phyloP scores from a whole-genome alignment of 2,113 vertebrate species.

The Rafetus swinhoei region DNA sequence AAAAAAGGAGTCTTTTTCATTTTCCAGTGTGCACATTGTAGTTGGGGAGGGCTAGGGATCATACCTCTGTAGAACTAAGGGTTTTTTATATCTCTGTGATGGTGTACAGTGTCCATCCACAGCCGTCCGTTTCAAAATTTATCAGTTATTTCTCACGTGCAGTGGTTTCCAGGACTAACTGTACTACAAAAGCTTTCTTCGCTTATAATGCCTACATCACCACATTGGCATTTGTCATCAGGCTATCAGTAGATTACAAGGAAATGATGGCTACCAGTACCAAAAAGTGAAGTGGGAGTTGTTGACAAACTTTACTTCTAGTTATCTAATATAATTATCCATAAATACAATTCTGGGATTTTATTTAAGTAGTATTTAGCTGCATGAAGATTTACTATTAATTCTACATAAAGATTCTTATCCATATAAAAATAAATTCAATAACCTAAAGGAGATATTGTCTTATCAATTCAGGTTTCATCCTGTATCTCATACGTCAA shows the following conservation, averaged over 20 bases:
- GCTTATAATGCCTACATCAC: neutral
- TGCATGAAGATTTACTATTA: neutral
- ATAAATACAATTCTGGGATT: neutral
- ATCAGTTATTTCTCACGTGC: neutral
- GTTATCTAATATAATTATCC: neutral
- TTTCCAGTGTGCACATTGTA: too few relatives aligned
- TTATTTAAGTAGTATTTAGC: neutral
- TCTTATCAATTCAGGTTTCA: neutral
- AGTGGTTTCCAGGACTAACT: neutral
- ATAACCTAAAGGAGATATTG: neutral
- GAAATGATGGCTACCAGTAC: neutral
- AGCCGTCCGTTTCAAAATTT: neutral
- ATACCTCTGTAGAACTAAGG: too few relatives aligned
- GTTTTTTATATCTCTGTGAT: too few relatives aligned
- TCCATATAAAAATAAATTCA: neutral
- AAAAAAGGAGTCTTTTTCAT: too few relatives aligned
- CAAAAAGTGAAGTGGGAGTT: neutral
- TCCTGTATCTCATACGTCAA: neutral
- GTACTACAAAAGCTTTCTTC: neutral
- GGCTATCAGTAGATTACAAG: neutral
- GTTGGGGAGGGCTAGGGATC: too few relatives aligned
- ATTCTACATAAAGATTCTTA: neutral
- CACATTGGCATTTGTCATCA: neutral
- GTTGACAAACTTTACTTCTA: neutral
- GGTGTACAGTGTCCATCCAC: too few relatives aligned